Evolutionary conservation across 2,113 vertebrate genomes (phyloP).

Genomic region (Perca flavescens): DNA sequence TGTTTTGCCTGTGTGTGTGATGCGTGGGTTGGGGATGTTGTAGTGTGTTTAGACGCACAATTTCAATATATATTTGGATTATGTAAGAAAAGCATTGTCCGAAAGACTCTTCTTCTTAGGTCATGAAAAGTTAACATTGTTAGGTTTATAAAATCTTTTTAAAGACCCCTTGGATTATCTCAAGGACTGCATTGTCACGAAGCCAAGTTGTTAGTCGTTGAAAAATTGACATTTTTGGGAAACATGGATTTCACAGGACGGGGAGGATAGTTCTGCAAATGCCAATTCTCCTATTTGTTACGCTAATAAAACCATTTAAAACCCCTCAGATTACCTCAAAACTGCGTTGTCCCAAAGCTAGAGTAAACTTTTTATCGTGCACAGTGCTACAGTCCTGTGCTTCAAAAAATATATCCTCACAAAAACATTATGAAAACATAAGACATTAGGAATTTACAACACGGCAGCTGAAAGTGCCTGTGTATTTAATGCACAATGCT

Average conservation of each 20-base stretch:
- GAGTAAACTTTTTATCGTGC: too few species aligned
- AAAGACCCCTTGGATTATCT: too few species aligned
- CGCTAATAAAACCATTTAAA: not conserved
- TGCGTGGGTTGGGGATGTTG: constrained; percentile 6
- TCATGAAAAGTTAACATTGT: not conserved
- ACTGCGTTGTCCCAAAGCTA: not conserved
- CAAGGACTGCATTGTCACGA: too few species aligned
- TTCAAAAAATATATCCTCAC: too few species aligned
- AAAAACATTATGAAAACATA: too few species aligned
- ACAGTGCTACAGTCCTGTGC: too few species aligned
- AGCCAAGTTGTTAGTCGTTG: not conserved
- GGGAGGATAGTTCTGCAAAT: not conserved
- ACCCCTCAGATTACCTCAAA: not conserved
- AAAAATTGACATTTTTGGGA: not conserved
- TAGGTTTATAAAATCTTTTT: too few species aligned
- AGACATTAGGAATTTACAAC: too few species aligned
- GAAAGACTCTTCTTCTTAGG: not conserved
- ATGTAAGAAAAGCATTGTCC: not conserved
- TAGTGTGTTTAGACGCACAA: constrained; percentile 5
- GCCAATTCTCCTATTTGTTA: not conserved
- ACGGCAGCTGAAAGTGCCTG: too few species aligned
- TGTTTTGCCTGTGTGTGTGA: constrained; percentile 47
- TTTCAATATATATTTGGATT: not conserved
- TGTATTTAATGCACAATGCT: too few species aligned
- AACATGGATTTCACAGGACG: not conserved